Percentiles rank a stretch among this genome's conserved stretches.
phyloP scores from a whole-genome alignment of 2,888 invertebrate species.

The Molorchus minor region DNA sequence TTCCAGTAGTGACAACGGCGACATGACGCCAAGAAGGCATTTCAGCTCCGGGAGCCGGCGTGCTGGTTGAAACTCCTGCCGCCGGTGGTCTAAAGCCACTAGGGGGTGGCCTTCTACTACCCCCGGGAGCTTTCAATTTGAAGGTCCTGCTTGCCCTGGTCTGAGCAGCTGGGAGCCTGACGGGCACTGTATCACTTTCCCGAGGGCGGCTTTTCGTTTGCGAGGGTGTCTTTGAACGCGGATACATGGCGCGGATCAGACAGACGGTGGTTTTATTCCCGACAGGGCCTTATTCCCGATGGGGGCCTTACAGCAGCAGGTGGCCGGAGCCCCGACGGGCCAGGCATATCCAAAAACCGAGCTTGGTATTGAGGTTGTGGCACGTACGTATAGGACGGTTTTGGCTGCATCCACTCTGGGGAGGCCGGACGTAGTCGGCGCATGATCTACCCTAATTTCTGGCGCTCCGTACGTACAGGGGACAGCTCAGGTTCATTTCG shows the following conservation, averaged over 20 bases:
- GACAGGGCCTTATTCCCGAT: conserved; percentile 5
- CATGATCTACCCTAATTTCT: conserved; percentile 4
- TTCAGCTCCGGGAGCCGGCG: background rate
- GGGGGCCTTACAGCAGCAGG: background rate
- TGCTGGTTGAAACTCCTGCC: background rate
- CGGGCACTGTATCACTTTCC: background rate
- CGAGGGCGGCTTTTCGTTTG: background rate
- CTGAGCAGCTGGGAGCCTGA: background rate
- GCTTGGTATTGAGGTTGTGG: background rate
- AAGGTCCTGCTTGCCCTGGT: background rate
- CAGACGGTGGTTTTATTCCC: background rate
- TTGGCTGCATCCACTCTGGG: no score
- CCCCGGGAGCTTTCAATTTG: background rate
- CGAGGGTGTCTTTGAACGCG: background rate
- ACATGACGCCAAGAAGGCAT: background rate
- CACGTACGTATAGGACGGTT: no score
- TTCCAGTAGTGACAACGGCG: background rate
- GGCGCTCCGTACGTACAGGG: conserved; percentile 18
- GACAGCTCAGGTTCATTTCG: conserved; percentile 11
- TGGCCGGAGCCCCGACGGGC: background rate
- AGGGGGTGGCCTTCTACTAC: background rate
- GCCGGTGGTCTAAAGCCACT: background rate
- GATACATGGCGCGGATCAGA: background rate
- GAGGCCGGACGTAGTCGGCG: no score
- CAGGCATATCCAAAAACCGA: background rate